Evolutionary conservation across 2,113 vertebrate genomes (phyloP), one percentile per base, ranked within the genome.

Genomic region (Phrynosoma platyrhinos): DNA sequence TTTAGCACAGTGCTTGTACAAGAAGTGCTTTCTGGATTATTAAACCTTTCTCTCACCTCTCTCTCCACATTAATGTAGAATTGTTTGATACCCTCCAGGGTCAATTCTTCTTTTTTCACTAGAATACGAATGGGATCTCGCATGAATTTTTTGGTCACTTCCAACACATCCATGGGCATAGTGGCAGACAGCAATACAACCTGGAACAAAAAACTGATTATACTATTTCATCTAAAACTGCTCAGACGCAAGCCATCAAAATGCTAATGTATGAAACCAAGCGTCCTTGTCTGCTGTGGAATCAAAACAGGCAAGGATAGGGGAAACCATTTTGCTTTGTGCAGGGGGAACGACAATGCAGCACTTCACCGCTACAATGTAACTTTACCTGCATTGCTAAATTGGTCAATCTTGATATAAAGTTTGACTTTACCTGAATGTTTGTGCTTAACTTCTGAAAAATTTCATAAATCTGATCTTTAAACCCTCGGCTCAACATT

Each of bases 391-490:
- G 12, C 82, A 82, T 0, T 21, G 9, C 27, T 30, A 12, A 6
- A 20, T 23, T 18, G n/a, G 2, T 30, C 42, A 1, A 14, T 25
- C 2, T n/a, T 2, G 5, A 68, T 0, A 0, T 5, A 1, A 3
- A 77, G 78, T 5, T 5, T 5, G 6, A 47, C 47, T 95, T 95
- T 95, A 99, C 99, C 96, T 99, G 99, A 94, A 99, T 99, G 95
- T 98, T 99, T 88, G 99, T 98, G 97, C 98, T 99, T 69, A 99
- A 87, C 91, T 99, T 99, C 92, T 99, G 98, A 92, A 99, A 99
- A 96, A 99, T 99, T 93, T 99, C 99, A 92, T 99, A 99, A 90
- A 99, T 99, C 95, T 99, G 99, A 98, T 99, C 99, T 95, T 99
- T 99, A 96, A 99, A 99, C 9, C 99, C 99, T 87, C 99, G 98